Conservation (phyloP, 1,140 invertebrate genomes). For the Lysiphlebus fabarum region DNA sequence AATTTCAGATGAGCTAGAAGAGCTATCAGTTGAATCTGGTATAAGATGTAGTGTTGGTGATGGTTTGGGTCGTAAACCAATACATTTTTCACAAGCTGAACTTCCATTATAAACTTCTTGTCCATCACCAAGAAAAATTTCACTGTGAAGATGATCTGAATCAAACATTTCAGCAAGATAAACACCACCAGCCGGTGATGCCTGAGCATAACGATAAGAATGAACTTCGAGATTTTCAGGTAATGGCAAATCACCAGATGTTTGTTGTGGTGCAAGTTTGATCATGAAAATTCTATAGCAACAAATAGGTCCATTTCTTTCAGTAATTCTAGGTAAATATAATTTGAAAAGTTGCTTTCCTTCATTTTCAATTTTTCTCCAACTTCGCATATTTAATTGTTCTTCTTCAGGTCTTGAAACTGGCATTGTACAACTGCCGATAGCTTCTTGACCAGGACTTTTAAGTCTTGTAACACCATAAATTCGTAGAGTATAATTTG, state of each 20-base stretch:
- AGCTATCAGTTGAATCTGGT: constrained; percentile 31
- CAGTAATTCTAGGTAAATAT: constrained; percentile 69
- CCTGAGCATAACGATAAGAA: constrained; percentile 72
- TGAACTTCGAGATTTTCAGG: constrained; percentile 67
- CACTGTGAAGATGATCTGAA: constrained; percentile 57
- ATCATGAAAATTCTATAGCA: constrained; percentile 80
- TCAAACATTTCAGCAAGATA: constrained; percentile 82
- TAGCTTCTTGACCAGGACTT: constrained; percentile 63
- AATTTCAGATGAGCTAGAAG: constrained; percentile 13
- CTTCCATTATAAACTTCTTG: constrained; percentile 48
- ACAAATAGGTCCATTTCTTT: constrained; percentile 83
- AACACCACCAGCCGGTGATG: constrained; percentile 62
- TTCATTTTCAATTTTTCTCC: constrained; percentile 68
- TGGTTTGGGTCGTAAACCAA: constrained; percentile 53
- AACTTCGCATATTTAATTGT: constrained; percentile 57
- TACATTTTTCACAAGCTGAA: constrained; percentile 53
- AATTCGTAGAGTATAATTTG: constrained; percentile 68
- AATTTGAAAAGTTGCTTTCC: constrained; percentile 70
- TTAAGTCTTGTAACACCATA: constrained; percentile 69
- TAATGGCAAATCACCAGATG: constrained; percentile 63
- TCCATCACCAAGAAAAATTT: constrained; percentile 67
- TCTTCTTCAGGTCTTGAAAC: constrained; percentile 67
- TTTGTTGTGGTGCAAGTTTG: constrained; percentile 63
- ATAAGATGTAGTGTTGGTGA: constrained; percentile 44
- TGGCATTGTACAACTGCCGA: constrained; percentile 64